Percentiles rank a stretch among this genome's conserved stretches.
Evolutionary conservation across 2,888 invertebrate species (phyloP).

Genomic region (Eristalis arbustorum): DNA sequence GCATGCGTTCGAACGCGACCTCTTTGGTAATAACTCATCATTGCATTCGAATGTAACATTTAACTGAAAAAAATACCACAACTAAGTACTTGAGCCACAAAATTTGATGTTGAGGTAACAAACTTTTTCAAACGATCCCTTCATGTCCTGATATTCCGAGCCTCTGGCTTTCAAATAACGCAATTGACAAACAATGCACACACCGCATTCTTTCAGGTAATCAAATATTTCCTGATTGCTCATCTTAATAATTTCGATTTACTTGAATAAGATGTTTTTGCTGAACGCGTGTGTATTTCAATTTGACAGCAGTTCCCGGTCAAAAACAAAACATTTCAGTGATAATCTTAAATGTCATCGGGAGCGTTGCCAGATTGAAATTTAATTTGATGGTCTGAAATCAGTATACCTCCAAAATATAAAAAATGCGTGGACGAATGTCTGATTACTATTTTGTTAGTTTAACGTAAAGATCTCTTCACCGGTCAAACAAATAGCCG

Average conservation of each 20-base stretch:
- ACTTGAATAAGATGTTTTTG: background rate
- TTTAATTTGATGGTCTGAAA: background rate
- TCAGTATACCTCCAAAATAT: too few relatives aligned
- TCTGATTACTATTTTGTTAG: too few relatives aligned
- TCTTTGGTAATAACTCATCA: constrained; percentile 76
- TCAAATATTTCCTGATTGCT: constrained; percentile 81
- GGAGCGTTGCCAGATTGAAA: background rate
- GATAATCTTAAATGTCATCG: background rate
- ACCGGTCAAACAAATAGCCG: too few relatives aligned
- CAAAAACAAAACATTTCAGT: constrained; percentile 41
- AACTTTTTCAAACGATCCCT: constrained; percentile 81
- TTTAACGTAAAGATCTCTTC: too few relatives aligned
- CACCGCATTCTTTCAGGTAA: constrained; percentile 82
- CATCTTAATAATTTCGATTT: constrained; percentile 76
- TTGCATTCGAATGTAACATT: constrained; percentile 67
- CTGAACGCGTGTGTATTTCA: constrained; percentile 32
- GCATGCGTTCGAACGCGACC: constrained; percentile 82
- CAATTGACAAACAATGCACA: constrained; percentile 86
- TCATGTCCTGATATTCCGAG: constrained; percentile 82
- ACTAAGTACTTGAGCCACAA: background rate
- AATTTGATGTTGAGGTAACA: constrained; percentile 64
- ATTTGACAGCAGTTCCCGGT: background rate
- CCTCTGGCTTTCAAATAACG: constrained; percentile 85
- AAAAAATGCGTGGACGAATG: too few relatives aligned
- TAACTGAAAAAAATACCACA: constrained; percentile 48